Base-by-base conservation (phyloP, 1,140 invertebrate species). In the Colletes latitarsis region DNA sequence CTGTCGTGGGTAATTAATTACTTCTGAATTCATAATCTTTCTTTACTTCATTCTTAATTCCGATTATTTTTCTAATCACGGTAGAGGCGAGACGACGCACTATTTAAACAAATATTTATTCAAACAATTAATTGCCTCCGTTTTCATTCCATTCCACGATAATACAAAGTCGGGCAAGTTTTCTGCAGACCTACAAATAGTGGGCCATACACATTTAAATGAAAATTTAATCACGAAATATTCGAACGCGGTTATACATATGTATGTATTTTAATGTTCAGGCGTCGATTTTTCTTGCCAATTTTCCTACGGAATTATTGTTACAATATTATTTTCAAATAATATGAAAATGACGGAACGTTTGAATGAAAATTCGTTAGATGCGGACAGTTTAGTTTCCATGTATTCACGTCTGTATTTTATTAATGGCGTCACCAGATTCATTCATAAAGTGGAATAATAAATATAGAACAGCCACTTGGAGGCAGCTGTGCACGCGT, bases 381-480 rank as follows among this genome's bases (percentile, higher is more conserved):
- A 46, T 4, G 19, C 41, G 41, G 17, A n/a, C 6, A 46, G 3
- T 62, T 12, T 41, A 64, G 15, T 43, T 41, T 6, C 9, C 17
- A 64, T 3, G 41, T 10, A 66, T 46, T 10, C 15, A 19, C 5
- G 63, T 12, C 17, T 41, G 43, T 66, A 41, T n/a, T 66, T 41
- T 46, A 66, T 66, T 46, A 66, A 66, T 43, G 41, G 63, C 63
- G 17, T n/a, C 19, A 66, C 17, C 8, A 43, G 63, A 19, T 46
- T 5, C 63, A 66, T 66, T 66, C 63, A 66, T 41, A 17, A 66
- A 66, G 63, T 46, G 17, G 46, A 17, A 66, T 66, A 46, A 66
- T 19, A 66, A 66, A 66, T 66, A 66, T 66, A 66, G 63, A 66
- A 46, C 63, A 46, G 41, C 17, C n/a, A 9, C n/a, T 46, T 66